phyloP scores from a whole-genome alignment of 53 echinoderm and acorn worm genomes.

The Mesocentrotus franciscanus region DNA sequence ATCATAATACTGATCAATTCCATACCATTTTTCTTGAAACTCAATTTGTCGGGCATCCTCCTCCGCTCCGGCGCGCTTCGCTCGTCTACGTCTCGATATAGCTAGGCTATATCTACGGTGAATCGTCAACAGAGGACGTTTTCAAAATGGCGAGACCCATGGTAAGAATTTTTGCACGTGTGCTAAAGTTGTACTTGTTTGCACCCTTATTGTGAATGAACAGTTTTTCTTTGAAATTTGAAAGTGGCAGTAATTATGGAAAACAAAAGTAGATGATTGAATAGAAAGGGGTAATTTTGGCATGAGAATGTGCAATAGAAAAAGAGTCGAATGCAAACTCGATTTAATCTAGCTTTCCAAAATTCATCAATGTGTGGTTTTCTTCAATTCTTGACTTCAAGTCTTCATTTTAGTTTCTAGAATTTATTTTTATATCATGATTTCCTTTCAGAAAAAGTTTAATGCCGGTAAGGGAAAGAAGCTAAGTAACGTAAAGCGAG shows the following conservation, averaged over 20 bases:
- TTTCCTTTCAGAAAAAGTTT: conserved; percentile 17
- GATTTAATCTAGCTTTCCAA: too few relatives aligned
- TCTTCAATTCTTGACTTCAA: background rate
- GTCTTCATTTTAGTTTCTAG: background rate
- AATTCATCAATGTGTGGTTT: too few relatives aligned
- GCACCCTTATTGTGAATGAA: background rate
- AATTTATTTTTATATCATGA: background rate
- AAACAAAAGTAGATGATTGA: too few relatives aligned
- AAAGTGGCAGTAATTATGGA: too few relatives aligned
- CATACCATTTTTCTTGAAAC: background rate
- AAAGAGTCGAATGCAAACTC: too few relatives aligned
- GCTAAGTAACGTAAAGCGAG: conserved; percentile 76
- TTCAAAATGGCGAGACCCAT: conserved; percentile 14
- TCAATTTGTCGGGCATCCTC: background rate
- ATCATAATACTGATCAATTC: background rate
- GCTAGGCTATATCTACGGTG: too few relatives aligned
- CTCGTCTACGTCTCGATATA: background rate
- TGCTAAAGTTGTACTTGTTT: background rate
- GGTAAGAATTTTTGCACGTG: conserved; percentile 1
- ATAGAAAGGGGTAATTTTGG: too few relatives aligned
- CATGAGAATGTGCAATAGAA: too few relatives aligned
- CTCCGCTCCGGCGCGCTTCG: background rate
- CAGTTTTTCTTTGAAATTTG: too few relatives aligned
- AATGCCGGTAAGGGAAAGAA: conserved; percentile 64
- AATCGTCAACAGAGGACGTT: background rate